A percentile compares a stretch with the other conserved stretches of the same genome.
Evolutionary conservation across 2,113 vertebrate species (phyloP).

Genomic region (Lepisosteus osseus): DNA sequence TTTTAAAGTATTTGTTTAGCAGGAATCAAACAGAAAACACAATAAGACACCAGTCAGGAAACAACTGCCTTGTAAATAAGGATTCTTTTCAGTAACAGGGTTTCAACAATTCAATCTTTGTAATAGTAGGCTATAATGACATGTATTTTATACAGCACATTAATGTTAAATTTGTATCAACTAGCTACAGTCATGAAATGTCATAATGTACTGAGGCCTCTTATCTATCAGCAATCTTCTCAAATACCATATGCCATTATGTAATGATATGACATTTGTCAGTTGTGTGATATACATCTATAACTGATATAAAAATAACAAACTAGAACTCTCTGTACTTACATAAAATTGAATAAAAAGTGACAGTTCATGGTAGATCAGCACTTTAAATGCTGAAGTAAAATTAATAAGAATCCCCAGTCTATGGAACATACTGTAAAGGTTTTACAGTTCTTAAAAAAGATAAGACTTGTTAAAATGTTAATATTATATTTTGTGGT

Average conservation of each 20-base stretch:
- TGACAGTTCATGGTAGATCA: too few relatives aligned
- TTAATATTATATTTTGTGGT: too few relatives aligned
- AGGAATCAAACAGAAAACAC: conserved; percentile 62
- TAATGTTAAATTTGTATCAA: not conserved
- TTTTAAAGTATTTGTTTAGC: conserved; percentile 64
- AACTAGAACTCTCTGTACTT: too few relatives aligned
- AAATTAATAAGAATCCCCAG: too few relatives aligned
- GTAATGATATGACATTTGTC: too few relatives aligned
- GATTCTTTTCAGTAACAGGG: conserved; percentile 35
- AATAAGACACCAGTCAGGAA: conserved; percentile 51
- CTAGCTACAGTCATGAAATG: not conserved
- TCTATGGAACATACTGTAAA: too few relatives aligned
- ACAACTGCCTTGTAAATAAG: conserved; percentile 55
- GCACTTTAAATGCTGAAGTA: too few relatives aligned
- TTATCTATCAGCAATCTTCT: not conserved
- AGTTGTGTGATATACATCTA: too few relatives aligned
- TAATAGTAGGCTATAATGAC: conserved; percentile 46
- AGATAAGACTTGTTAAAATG: too few relatives aligned
- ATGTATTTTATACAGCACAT: conserved; percentile 48
- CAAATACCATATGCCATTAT: not conserved
- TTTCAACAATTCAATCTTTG: conserved; percentile 60
- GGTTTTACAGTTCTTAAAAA: too few relatives aligned
- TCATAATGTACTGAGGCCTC: not conserved
- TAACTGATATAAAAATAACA: too few relatives aligned
- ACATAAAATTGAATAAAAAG: too few relatives aligned